Conservation (phyloP, 2,888 invertebrate genomes). For the Rhingia campestris region DNA sequence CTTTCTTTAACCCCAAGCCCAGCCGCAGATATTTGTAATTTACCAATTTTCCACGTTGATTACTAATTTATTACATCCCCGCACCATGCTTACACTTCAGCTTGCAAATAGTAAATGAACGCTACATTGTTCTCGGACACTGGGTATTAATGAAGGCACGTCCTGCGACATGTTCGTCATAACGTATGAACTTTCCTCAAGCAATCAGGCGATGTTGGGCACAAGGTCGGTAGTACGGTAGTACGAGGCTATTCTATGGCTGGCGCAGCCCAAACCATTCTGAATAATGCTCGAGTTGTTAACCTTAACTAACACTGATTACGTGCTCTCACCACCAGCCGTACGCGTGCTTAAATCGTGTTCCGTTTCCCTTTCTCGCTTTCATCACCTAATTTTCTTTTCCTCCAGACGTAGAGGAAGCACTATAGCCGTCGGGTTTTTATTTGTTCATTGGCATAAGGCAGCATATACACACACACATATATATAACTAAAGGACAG, state of each 20-base stretch:
- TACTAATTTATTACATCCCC: conserved; percentile 67
- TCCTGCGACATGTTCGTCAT: conserved; percentile 70
- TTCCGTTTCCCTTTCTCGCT: conserved; percentile 37
- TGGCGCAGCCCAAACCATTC: conserved; percentile 41
- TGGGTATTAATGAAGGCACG: conserved; percentile 73
- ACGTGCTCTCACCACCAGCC: conserved; percentile 67
- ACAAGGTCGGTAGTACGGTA: not conserved
- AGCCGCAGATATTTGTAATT: conserved; percentile 58
- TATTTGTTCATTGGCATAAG: conserved; percentile 65
- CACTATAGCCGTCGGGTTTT: conserved; percentile 26
- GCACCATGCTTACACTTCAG: conserved; percentile 13
- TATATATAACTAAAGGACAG: conserved; percentile 37
- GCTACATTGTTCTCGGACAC: conserved; percentile 69
- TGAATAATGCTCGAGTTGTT: conserved; percentile 71
- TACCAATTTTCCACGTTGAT: conserved; percentile 71
- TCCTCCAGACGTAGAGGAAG: conserved; percentile 4
- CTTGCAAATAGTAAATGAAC: conserved; percentile 52
- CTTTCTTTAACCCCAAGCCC: conserved; percentile 16
- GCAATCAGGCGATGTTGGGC: conserved; percentile 66
- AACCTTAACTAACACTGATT: conserved; percentile 74
- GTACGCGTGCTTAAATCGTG: conserved; percentile 66
- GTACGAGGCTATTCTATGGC: conserved; percentile 12
- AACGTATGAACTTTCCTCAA: conserved; percentile 68
- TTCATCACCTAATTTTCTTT: conserved; percentile 65
- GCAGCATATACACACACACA: not conserved